Evolutionary conservation across 1,140 invertebrate genomes (phyloP), one percentile per base, ranked within the genome.

Genomic region (Paraescarpia echinospica): DNA sequence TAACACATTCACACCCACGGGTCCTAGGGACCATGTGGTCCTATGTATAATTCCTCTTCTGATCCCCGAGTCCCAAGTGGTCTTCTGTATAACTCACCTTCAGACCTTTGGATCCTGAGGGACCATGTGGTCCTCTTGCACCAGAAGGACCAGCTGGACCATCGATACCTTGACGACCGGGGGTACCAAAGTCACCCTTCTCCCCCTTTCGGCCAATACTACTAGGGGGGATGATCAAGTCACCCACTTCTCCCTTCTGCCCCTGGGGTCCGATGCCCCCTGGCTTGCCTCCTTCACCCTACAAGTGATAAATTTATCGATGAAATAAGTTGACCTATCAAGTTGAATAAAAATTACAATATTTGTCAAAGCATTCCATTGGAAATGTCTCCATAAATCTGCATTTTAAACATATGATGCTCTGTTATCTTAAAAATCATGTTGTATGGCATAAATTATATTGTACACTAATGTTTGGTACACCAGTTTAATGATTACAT

Each of bases 91-190:
- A 31, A 77, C 59, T 77, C 59, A 77, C 59, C 14, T 77, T 31
- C 0, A 77, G 59, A 77, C 59, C 59, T 2, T 2, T 31, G 59
- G 22, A 18, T 77, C 59, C 59, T 77, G 59, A 18, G 4, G 59
- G 59, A 90, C 94, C 94, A 35, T 94, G 94, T 97, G 93, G 96
- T 94, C 97, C 97, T 4, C 97, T 97, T 0, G 96, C 96, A 35
- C 97, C 97, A 93, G 97, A 95, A 14, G 97, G 96, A 91, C 92
- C 95, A 93, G 90, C 34, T 33, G 94, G 94, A 35, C 96, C 95
- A 92, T 94, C 94, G 34, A 97, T 94, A 35, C 94, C 96, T 92
- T 96, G 95, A 92, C 96, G 96, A 0, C 96, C 95, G 34, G 95
- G 94, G 14, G 93, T 91, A 12, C 96, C 97, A 8, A 96, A 92